Conservation (phyloP, 2,888 invertebrate genomes). For the Catocala fraxini region DNA sequence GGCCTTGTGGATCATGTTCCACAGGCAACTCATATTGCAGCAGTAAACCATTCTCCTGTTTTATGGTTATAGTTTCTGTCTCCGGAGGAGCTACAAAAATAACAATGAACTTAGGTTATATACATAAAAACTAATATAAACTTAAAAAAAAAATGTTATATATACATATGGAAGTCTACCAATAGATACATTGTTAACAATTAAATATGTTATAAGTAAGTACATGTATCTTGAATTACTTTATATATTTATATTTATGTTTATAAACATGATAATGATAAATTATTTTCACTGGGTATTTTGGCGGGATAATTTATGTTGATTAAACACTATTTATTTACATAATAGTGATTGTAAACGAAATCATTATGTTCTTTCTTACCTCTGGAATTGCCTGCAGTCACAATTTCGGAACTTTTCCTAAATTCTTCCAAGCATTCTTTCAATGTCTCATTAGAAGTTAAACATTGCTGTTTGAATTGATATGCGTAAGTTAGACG, state of each 20-base stretch:
- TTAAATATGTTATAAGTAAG: too few species aligned
- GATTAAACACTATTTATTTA: too few species aligned
- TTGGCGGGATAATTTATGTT: slow-evolving; percentile 28
- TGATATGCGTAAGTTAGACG: slow-evolving; percentile 81
- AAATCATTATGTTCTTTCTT: slow-evolving; percentile 22
- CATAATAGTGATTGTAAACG: too few species aligned
- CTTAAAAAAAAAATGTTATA: too few species aligned
- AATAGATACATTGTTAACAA: too few species aligned
- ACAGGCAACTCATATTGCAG: slow-evolving; percentile 84
- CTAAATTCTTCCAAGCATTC: slow-evolving; percentile 83
- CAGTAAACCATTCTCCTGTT: slow-evolving; percentile 83
- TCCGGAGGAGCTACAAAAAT: slow-evolving; percentile 56
- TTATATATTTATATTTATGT: too few species aligned
- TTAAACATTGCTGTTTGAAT: slow-evolving; percentile 83
- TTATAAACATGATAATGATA: too few species aligned
- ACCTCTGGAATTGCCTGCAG: slow-evolving; percentile 68
- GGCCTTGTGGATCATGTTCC: slow-evolving; percentile 77
- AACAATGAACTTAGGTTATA: too few species aligned
- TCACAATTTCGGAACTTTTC: slow-evolving; percentile 74
- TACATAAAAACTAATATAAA: too few species aligned
- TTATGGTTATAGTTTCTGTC: slow-evolving; percentile 84
- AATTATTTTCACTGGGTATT: slow-evolving; percentile 2
- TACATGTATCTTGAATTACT: too few species aligned
- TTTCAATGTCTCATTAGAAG: slow-evolving; percentile 82
- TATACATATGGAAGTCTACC: neutral